phyloP scores from a whole-genome alignment of 2,888 invertebrate species.

The Protula sp. region DNA sequence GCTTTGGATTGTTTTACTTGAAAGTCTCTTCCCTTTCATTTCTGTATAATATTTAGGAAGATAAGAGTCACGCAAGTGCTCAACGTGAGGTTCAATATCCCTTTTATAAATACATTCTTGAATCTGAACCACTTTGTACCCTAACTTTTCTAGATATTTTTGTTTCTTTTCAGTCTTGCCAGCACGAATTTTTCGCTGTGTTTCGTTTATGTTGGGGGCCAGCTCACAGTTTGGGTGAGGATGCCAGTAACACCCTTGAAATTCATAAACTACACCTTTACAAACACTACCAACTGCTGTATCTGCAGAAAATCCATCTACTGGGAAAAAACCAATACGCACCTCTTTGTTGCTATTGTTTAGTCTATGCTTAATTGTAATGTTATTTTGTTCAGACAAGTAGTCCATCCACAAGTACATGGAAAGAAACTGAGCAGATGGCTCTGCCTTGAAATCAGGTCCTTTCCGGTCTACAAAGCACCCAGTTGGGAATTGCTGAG shows the following conservation, averaged over 20 bases:
- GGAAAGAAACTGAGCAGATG: neutral
- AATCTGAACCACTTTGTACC: neutral
- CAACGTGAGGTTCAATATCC: neutral
- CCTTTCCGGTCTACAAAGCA: neutral
- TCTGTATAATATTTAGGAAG: neutral
- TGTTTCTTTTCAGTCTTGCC: neutral
- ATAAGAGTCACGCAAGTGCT: neutral
- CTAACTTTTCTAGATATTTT: neutral
- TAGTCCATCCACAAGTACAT: neutral
- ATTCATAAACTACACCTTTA: too few relatives aligned
- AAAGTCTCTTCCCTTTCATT: too few relatives aligned
- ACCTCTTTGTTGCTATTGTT: too few relatives aligned
- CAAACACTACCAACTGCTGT: too few relatives aligned
- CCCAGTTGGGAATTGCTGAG: neutral
- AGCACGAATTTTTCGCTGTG: neutral
- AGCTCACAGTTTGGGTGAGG: too few relatives aligned
- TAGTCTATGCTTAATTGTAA: too few relatives aligned
- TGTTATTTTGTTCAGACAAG: too few relatives aligned
- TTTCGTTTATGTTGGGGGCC: too few relatives aligned
- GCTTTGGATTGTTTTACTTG: too few relatives aligned
- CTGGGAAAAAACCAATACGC: too few relatives aligned
- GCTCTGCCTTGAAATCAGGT: neutral
- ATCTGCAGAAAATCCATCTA: too few relatives aligned
- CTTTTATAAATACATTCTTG: neutral
- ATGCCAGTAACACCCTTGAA: neutral